Conservation (phyloP, 2,888 invertebrate species). For the Theodoxus fluviatilis region DNA sequence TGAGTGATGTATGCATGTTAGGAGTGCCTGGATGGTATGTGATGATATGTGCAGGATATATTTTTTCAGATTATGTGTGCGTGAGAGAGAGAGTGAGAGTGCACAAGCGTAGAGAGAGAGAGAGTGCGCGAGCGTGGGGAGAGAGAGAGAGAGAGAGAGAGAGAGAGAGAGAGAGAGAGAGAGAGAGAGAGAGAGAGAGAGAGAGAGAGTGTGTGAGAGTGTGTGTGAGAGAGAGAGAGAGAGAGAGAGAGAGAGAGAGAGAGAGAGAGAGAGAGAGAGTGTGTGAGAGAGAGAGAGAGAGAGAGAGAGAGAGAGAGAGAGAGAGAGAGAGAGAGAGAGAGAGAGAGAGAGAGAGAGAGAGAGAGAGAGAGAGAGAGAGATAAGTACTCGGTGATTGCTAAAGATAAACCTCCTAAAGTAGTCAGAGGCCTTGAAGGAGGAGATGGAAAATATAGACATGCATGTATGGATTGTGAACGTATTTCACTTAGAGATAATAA, state of each 20-base stretch:
- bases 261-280: neutral
- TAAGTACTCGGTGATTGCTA: neutral
- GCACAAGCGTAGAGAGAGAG: neutral
- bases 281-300: neutral
- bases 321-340: neutral
- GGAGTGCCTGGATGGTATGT: too few species aligned
- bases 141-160: neutral
- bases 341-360: neutral
- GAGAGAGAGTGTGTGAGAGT: neutral
- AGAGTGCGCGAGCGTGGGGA: neutral
- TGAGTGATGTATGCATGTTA: too few species aligned
- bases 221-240: neutral
- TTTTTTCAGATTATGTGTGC: neutral
- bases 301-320: neutral
- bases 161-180: neutral
- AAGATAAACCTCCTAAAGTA: too few species aligned
- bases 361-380: neutral
- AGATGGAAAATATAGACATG: too few species aligned
- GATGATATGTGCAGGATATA: too few species aligned
- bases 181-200: neutral
- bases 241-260: neutral
- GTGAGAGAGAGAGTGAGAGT: conserved; percentile 7
- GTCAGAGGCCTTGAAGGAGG: too few species aligned
- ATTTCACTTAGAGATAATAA: too few species aligned
- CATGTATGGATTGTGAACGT: too few species aligned